Percentiles rank a stretch among this genome's conserved stretches.
phyloP scores from a whole-genome alignment of 1,140 invertebrate species.

The Drosophila takahashii region DNA sequence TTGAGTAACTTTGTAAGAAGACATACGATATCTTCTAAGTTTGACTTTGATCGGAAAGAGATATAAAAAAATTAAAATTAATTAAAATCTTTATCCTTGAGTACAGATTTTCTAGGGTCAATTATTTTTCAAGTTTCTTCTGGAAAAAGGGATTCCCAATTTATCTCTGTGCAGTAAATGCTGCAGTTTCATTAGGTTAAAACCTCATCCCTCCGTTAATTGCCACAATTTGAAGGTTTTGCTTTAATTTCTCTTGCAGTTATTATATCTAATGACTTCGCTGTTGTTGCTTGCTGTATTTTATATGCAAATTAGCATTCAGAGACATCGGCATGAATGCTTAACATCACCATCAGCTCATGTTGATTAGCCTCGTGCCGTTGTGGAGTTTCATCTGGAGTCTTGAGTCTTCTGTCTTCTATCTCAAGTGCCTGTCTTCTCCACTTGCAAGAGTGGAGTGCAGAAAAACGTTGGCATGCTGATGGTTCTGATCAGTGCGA shows the following conservation, averaged over 20 bases:
- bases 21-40: too few relatives aligned
- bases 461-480: slow-evolving; percentile 47
- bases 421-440: slow-evolving; percentile 15
- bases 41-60: too few relatives aligned
- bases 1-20: too few relatives aligned
- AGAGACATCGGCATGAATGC: slow-evolving; percentile 28
- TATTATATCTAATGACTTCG: slow-evolving; percentile 25
- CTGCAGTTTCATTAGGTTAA: slow-evolving; percentile 20
- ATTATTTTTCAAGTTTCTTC: neutral
- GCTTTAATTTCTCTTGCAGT: slow-evolving; percentile 59
- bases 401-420: slow-evolving; percentile 7
- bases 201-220: slow-evolving; percentile 24
- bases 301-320: slow-evolving; percentile 69
- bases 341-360: slow-evolving; percentile 32
- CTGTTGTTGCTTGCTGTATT: slow-evolving; percentile 46
- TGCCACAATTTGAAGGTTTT: slow-evolving; percentile 63
- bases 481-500: slow-evolving; percentile 39
- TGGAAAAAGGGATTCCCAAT: neutral
- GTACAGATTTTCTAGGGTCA: too few relatives aligned
- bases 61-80: too few relatives aligned
- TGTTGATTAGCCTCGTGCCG: slow-evolving; percentile 49
- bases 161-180: slow-evolving; percentile 1
- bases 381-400: neutral
- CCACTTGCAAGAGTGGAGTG: slow-evolving; percentile 24
- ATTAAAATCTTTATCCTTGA: too few relatives aligned